Base-by-base conservation (phyloP, 1,140 invertebrate genomes). In the Atopsyche davidsoni region DNA sequence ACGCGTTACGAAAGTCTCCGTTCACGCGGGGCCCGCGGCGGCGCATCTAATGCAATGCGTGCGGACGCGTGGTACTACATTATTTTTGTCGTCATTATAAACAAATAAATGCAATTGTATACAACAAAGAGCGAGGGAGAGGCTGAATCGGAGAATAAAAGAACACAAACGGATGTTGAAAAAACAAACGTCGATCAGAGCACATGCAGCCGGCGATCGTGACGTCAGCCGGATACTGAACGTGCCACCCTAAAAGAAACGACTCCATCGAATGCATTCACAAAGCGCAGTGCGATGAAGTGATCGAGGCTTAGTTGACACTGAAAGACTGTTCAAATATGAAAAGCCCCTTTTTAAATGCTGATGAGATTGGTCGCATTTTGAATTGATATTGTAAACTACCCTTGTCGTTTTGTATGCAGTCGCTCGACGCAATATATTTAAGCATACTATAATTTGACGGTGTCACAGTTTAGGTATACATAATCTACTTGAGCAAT, bases 141-240 rank as follows among this genome's bases (percentile, higher is more conserved):
- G 39, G 45, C 24, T 40, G 44, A 25, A 53, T 47, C 24, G 45
- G 45, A 47, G 45, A 40, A 54, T 48, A 53, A 53, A 53, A 48
- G 46, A 54, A 50, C 31, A 50, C 32, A 50, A 53, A 49, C 52
- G 52, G 52, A 54, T 54, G 52, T 54, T 49, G 52, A 42, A 44
- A 54, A 44, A 54, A 54, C 28, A 54, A 54, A 54, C 32, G 18
- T 13, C 9, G 34, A 48, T 44, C 39, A 11, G 43, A 53, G 28
- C 25, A 45, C 44, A 23, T 34, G 44, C 51, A 53, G 22, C 44
- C 23, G 28, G 51, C 40, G 40, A 17, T 21, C 24, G 18, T 48
- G 36, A 53, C 51, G 51, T 53, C 40, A 54, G 25, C 52, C 52
- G 52, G 45, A 54, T 54, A 54, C 44, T 54, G 52, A 35, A 35